A percentile compares a stretch with the other conserved stretches of the same genome.
These are phyloP conservation scores for Ochropacha duplaris DNA, from an alignment of 2,888 invertebrate species.

Conservation along the genomic window DNA sequence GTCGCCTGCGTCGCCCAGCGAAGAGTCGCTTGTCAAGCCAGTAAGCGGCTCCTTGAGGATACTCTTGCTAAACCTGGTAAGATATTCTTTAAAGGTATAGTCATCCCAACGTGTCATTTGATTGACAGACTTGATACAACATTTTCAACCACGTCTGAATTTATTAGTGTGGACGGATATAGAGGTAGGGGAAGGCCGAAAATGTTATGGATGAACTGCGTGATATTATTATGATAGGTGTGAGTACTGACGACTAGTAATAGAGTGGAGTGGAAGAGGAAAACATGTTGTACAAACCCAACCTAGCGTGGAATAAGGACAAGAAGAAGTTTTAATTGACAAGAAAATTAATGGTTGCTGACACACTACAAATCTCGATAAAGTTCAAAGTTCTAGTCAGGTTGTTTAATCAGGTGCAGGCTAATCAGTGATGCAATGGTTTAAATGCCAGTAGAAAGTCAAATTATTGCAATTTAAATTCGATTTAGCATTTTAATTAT, in stretches of 20 bases:
- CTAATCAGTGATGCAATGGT: neutral
- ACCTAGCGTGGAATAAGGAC: too few relatives aligned
- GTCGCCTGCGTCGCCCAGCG: constrained; percentile 58
- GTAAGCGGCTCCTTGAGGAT: constrained; percentile 87
- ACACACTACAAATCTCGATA: neutral
- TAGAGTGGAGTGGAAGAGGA: too few relatives aligned
- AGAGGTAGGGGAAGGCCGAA: too few relatives aligned
- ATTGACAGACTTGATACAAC: too few relatives aligned
- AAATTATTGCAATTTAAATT: constrained; percentile 12
- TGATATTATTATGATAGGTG: too few relatives aligned
- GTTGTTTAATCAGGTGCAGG: neutral
- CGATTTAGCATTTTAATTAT: neutral
- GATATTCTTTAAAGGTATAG: neutral
- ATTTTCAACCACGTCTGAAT: too few relatives aligned
- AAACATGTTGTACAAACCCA: too few relatives aligned
- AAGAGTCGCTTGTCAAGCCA: constrained; percentile 74
- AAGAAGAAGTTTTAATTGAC: too few relatives aligned
- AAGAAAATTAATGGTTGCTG: too few relatives aligned
- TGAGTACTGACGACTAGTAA: too few relatives aligned
- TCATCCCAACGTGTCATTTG: neutral
- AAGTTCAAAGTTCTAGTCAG: neutral
- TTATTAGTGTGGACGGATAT: too few relatives aligned
- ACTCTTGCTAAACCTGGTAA: constrained; percentile 83
- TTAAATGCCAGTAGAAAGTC: constrained; percentile 1
- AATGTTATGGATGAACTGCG: too few relatives aligned